Conservation (phyloP, 2,888 invertebrate species). For the Cephus spinipes region DNA sequence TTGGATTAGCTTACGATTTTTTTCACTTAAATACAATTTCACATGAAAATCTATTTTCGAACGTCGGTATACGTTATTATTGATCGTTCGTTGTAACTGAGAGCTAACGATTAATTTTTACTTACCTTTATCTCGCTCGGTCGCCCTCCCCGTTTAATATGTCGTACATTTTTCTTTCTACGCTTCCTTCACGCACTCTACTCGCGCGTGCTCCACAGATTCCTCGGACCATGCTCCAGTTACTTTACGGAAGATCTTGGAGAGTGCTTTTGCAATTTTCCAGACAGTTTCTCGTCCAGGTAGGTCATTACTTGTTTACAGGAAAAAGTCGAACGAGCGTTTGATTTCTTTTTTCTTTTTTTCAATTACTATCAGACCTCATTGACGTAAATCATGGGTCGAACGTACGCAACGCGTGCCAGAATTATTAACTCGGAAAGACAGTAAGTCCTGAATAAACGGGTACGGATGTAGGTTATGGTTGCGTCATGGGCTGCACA, state of each 20-base stretch:
- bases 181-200: background rate
- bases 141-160: background rate
- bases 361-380: background rate
- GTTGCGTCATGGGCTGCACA: constrained; percentile 40
- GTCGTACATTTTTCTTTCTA: background rate
- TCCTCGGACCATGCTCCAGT: background rate
- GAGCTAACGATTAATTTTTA: background rate
- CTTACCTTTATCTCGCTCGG: background rate
- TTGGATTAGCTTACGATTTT: background rate
- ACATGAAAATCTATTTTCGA: too few relatives aligned
- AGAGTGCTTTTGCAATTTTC: background rate
- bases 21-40: too few relatives aligned
- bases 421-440: background rate
- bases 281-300: background rate
- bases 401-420: background rate
- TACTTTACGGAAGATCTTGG: background rate
- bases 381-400: background rate
- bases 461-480: constrained; percentile 47
- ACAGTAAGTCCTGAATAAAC: constrained; percentile 21
- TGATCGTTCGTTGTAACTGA: too few relatives aligned
- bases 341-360: too few relatives aligned
- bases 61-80: too few relatives aligned
- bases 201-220: background rate
- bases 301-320: background rate
- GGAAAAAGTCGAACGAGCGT: background rate